phyloP scores from a whole-genome alignment of 1,140 invertebrate species.

The Papilio aristodemus region DNA sequence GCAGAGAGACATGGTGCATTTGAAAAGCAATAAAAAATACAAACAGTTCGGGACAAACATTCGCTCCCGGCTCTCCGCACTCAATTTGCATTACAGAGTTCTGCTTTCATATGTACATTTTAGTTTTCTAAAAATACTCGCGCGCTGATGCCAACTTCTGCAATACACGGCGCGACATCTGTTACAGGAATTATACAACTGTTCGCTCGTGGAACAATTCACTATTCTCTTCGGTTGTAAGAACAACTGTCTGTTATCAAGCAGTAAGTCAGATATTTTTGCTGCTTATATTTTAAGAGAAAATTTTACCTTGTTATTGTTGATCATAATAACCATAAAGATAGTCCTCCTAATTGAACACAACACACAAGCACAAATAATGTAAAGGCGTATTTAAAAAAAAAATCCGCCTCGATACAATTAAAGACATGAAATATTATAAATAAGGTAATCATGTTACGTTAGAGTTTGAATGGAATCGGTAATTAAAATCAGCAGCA shows the following conservation, averaged over 20 bases:
- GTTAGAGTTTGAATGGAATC: neutral
- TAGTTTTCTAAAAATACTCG: conserved; percentile 3
- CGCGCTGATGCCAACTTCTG: neutral
- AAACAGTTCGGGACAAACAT: neutral
- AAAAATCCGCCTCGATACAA: too few relatives aligned
- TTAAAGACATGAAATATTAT: too few relatives aligned
- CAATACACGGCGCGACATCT: neutral
- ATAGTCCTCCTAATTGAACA: too few relatives aligned
- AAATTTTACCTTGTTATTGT: too few relatives aligned
- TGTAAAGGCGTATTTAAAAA: too few relatives aligned
- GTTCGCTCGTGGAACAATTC: neutral
- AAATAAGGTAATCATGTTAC: too few relatives aligned
- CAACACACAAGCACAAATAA: too few relatives aligned
- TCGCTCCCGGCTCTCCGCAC: neutral
- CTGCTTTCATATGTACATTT: conserved; percentile 21
- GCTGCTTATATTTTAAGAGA: too few relatives aligned
- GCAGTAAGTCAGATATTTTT: too few relatives aligned
- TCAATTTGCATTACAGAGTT: conserved; percentile 18
- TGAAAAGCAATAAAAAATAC: conserved; percentile 17
- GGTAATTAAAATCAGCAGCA: neutral
- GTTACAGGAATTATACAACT: neutral
- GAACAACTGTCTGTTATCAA: neutral
- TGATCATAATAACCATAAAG: too few relatives aligned
- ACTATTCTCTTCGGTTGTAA: neutral
- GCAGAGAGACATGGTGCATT: neutral